These are phyloP conservation scores for Fragum sueziense DNA, from an alignment of 2,888 invertebrate genomes.

Conservation along the genomic window DNA sequence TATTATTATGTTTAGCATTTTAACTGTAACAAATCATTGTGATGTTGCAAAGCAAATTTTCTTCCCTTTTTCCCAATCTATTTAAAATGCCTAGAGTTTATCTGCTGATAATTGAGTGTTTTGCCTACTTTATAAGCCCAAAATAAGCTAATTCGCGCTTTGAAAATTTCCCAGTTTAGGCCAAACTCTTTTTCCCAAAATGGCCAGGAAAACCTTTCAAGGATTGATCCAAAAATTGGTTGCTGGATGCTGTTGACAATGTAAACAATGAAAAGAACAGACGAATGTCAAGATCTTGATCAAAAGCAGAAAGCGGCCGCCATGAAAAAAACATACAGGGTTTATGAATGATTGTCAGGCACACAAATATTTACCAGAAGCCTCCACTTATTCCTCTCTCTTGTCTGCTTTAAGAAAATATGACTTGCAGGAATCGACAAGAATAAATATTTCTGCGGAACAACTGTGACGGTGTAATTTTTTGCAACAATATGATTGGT, in stretches of 20 bases:
- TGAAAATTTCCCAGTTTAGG: too few relatives aligned
- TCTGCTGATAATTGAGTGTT: too few relatives aligned
- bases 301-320: not conserved
- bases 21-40: too few relatives aligned
- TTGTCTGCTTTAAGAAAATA: not conserved
- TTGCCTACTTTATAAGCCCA: too few relatives aligned
- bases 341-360: not conserved
- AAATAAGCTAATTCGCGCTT: too few relatives aligned
- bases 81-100: too few relatives aligned
- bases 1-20: too few relatives aligned
- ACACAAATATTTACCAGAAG: not conserved
- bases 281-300: not conserved
- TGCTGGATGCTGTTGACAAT: conserved; percentile 26
- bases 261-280: conserved; percentile 5
- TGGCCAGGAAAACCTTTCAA: too few relatives aligned
- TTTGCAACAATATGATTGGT: not conserved
- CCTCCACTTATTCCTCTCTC: not conserved
- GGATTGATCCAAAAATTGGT: too few relatives aligned
- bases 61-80: too few relatives aligned
- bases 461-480: conserved; percentile 6
- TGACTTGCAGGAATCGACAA: conserved; percentile 14
- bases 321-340: not conserved
- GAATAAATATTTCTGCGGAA: conserved; percentile 21
- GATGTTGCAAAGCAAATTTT: too few relatives aligned
- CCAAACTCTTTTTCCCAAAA: too few relatives aligned